These are phyloP conservation scores for Lochmaea crataegi DNA, from an alignment of 2,888 invertebrate species.

Conservation along the genomic window DNA sequence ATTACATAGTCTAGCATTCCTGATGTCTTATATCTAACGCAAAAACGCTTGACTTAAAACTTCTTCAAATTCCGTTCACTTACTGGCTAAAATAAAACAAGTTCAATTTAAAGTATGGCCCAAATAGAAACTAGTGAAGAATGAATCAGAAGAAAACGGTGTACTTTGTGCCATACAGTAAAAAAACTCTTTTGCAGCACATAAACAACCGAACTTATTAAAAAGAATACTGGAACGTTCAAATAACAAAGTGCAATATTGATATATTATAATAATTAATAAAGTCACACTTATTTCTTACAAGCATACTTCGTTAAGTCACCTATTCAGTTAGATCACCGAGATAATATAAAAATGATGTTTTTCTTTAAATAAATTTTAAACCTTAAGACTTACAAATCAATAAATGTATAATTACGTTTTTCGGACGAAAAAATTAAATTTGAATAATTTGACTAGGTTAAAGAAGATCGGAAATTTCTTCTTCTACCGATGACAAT, in stretches of 20 bases:
- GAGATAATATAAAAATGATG: slow-evolving; percentile 13
- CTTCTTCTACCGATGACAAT: slow-evolving; percentile 50
- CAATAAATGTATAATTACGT: slow-evolving; percentile 34
- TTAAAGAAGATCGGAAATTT: slow-evolving; percentile 37
- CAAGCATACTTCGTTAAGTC: slow-evolving; percentile 31
- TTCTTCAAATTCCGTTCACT: neutral
- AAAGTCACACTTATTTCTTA: slow-evolving; percentile 42
- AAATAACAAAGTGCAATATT: slow-evolving; percentile 39
- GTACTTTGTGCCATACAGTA: slow-evolving; percentile 35
- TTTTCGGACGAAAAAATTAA: slow-evolving; percentile 37
- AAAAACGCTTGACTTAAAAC: neutral
- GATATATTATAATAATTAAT: slow-evolving; percentile 41
- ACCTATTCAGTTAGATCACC: slow-evolving; percentile 16
- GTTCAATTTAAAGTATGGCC: slow-evolving; percentile 34
- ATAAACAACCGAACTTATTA: slow-evolving; percentile 19
- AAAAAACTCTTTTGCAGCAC: slow-evolving; percentile 2
- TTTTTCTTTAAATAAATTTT: slow-evolving; percentile 37
- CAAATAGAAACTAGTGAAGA: slow-evolving; percentile 34
- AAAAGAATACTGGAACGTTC: slow-evolving; percentile 29
- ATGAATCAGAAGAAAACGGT: slow-evolving; percentile 14
- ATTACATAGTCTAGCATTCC: too few relatives aligned
- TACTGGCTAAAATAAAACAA: slow-evolving; percentile 15
- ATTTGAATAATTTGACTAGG: slow-evolving; percentile 45
- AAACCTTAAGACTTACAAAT: slow-evolving; percentile 39
- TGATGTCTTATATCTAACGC: too few relatives aligned